phyloP scores from a whole-genome alignment of 2,888 invertebrate species.

The Griposia aprilina region DNA sequence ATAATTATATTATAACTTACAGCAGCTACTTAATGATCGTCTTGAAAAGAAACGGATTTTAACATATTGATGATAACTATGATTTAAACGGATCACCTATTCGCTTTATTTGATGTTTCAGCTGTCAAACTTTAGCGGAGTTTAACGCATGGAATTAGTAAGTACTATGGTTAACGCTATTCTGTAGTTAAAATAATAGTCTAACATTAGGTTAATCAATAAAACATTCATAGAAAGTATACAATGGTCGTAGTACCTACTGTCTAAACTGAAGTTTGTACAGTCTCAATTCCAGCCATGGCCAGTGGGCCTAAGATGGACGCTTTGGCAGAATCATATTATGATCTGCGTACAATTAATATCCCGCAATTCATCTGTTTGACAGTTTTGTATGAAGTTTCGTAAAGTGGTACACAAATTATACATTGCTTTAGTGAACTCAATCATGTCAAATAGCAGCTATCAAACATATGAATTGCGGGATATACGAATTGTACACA shows the following conservation, averaged over 20 bases:
- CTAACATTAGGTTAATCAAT: neutral
- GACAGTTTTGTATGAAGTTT: too few species aligned
- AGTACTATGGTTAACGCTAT: neutral
- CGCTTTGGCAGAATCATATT: too few species aligned
- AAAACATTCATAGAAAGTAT: neutral
- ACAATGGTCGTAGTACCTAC: neutral
- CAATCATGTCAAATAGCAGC: too few species aligned
- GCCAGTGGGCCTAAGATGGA: too few species aligned
- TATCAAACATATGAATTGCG: too few species aligned
- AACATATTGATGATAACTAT: too few species aligned
- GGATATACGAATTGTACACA: too few species aligned
- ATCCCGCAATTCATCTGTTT: too few species aligned
- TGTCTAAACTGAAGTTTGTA: neutral
- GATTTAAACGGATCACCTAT: neutral
- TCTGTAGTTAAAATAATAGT: neutral
- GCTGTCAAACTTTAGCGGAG: neutral
- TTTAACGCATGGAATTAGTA: neutral
- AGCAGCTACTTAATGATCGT: neutral
- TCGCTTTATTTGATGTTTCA: neutral
- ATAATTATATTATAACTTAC: too few species aligned
- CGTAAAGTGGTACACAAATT: too few species aligned
- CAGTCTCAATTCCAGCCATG: neutral
- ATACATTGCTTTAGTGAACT: too few species aligned
- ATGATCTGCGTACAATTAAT: too few species aligned
- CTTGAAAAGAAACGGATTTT: constrained; percentile 8